These are phyloP conservation scores for Cheilosia soror DNA, from an alignment of 2,888 invertebrate species.

Conservation along the genomic window DNA sequence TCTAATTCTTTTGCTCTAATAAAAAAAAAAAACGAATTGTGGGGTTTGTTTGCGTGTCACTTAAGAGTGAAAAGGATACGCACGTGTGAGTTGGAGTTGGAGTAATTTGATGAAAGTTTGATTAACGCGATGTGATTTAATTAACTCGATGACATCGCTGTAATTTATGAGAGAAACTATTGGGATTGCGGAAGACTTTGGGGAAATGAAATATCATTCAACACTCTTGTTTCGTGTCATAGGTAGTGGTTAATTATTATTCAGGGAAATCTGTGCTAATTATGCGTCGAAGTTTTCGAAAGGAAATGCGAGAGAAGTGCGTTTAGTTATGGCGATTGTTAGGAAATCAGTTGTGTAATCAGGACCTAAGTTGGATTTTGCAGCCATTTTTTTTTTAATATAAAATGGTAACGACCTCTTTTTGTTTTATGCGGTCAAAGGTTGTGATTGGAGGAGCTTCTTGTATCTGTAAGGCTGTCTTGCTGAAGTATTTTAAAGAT, in stretches of 20 bases:
- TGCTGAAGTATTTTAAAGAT: too few species aligned
- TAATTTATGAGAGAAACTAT: constrained; percentile 4
- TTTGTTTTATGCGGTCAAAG: too few species aligned
- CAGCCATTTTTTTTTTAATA: too few species aligned
- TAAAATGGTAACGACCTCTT: too few species aligned
- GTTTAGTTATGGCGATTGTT: too few species aligned
- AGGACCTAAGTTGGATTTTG: too few species aligned
- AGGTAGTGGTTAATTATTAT: constrained; percentile 40
- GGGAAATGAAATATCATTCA: constrained; percentile 45
- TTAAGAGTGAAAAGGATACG: constrained; percentile 41
- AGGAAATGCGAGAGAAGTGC: background rate
- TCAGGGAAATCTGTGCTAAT: constrained; percentile 28
- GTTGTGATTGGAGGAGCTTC: too few species aligned
- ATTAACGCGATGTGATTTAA: constrained; percentile 66
- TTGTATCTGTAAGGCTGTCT: too few species aligned
- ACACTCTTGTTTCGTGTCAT: constrained; percentile 27
- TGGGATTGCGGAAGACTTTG: background rate
- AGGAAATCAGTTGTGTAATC: too few species aligned
- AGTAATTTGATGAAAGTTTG: constrained; percentile 60
- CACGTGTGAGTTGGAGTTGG: constrained; percentile 15
- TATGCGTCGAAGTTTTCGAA: background rate
- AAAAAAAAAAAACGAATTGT: background rate
- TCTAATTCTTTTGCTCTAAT: constrained; percentile 3
- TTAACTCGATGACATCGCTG: constrained; percentile 55
- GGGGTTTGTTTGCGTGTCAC: constrained; percentile 46